Percentiles rank a stretch among this genome's conserved stretches.
These are phyloP conservation scores for Oxyura jamaicensis DNA, from an alignment of 2,113 vertebrate species.

Conservation along the genomic window DNA sequence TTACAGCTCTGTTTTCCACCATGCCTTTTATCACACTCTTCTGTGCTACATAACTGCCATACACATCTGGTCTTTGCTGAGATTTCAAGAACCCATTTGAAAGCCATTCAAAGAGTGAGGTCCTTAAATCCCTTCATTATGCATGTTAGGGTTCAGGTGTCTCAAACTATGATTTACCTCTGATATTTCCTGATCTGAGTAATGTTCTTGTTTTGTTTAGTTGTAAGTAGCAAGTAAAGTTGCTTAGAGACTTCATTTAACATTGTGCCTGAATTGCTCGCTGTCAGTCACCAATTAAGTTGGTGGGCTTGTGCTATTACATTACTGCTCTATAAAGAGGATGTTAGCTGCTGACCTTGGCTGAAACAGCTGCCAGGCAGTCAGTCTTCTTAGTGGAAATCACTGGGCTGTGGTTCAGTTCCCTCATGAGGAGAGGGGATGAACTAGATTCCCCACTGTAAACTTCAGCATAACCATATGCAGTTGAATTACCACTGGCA, in stretches of 20 bases:
- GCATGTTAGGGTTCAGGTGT: background rate
- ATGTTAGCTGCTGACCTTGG: background rate
- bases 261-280: background rate
- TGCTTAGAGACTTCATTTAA: background rate
- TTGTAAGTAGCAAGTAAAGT: background rate
- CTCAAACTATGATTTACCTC: background rate
- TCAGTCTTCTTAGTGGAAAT: background rate
- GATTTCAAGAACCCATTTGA: background rate
- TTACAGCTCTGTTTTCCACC: rapidly evolving
- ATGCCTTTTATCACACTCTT: background rate
- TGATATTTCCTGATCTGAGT: background rate
- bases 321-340: background rate
- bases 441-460: background rate
- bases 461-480: background rate
- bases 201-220: background rate
- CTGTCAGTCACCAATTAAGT: background rate
- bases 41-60: background rate
- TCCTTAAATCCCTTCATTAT: background rate
- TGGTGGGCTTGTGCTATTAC: background rate
- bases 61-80: background rate
- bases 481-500: background rate
- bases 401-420: background rate
- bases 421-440: background rate
- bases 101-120: background rate
- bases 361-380: background rate